Evolutionary conservation across 2,113 vertebrate genomes (phyloP), one percentile per base, ranked within the genome.

Genomic region (Bubo blakistoni): DNA sequence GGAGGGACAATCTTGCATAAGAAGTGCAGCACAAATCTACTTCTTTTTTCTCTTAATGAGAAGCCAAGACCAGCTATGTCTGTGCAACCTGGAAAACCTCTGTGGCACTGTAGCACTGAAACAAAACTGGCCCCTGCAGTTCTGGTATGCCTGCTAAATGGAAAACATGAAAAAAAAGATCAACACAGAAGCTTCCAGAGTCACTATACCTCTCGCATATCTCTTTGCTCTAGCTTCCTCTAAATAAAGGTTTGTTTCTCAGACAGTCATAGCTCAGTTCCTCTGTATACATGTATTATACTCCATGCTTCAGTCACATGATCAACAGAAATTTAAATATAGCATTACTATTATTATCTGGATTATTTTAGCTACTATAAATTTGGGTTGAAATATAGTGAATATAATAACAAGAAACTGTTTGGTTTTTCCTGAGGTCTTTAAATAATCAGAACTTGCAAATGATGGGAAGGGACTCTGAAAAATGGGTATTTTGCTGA

Each of bases 171-270:
- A 69, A 63, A 27, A 46, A 62, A 65, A 12, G 25, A 40, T 62
- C 8, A 46, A 57, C 7, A 49, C 8, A 77, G 44, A 61, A 36
- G 22, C 46, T 86, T 71, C 29, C 57, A 65, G 38, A 52, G 30
- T 34, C 30, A 38, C 15, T 42, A 21, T 47, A 20, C 9, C 16
- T 77, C 58, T 59, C 0, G 1, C 30, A 44, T 1, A 1, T 51
- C 30, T 82, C 32, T 44, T 66, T 79, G 21, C 47, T 91, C 21
- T 67, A 32, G 4, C 58, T 55, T 72, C 21, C 34, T 30, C 34
- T 62, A 32, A 5, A 9, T 26, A 61, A 72, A 47, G 16, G 27
- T 61, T 42, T 58, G 57, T 65, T 72, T 91, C 52, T 61, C 59
- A 66, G 20, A 26, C 6, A 51, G 52, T 30, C 18, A 16, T 34